Conservation (phyloP, 1,140 invertebrate genomes). For the Heliconius hermathena region DNA sequence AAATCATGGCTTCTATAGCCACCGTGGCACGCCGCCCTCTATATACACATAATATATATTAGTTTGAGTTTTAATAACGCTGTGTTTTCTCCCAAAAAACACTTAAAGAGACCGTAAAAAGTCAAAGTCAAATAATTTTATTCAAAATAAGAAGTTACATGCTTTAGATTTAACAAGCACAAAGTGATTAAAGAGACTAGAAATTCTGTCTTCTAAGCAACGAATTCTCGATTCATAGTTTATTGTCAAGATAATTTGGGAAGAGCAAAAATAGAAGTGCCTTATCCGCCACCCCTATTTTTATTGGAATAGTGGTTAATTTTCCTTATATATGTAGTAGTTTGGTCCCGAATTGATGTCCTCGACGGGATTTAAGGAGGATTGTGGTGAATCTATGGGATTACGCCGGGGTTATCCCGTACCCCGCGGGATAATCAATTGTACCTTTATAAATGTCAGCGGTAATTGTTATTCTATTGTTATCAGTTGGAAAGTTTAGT, state of each 20-base stretch:
- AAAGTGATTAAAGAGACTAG: not conserved
- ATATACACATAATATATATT: no score
- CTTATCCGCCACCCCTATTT: not conserved
- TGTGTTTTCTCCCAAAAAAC: no score
- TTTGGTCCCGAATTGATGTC: not conserved
- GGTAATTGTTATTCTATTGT: slow-evolving; percentile 14
- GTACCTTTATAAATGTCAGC: slow-evolving; percentile 11
- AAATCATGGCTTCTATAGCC: no score
- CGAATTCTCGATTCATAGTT: not conserved
- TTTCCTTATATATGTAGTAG: not conserved
- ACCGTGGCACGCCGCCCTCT: no score
- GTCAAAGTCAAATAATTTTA: no score
- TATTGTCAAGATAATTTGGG: slow-evolving; percentile 4
- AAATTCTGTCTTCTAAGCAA: not conserved
- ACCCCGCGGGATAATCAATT: not conserved
- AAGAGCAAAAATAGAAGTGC: not conserved
- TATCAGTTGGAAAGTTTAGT: not conserved
- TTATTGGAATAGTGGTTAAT: not conserved
- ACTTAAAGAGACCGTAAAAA: no score
- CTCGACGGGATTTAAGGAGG: not conserved
- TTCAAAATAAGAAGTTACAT: no score
- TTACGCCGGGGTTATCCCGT: not conserved
- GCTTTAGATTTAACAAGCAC: no score
- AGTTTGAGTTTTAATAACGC: no score
- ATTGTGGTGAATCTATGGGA: slow-evolving; percentile 11